Conservation (phyloP, 1,140 invertebrate genomes). For the Nomia melanderi region DNA sequence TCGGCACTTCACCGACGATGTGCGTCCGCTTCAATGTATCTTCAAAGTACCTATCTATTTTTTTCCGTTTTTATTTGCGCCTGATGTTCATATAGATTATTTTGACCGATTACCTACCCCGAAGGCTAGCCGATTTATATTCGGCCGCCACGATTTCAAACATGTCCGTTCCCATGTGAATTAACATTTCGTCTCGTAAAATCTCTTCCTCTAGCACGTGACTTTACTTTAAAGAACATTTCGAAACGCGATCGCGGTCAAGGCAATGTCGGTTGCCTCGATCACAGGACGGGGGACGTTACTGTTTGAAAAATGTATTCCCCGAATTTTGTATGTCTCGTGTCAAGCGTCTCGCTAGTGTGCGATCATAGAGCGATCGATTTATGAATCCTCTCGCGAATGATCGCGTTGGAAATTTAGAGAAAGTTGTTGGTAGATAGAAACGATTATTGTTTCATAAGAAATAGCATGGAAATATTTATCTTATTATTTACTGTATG, state of each 20-base stretch:
- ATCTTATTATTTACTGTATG: no score
- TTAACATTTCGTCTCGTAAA: neutral
- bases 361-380: neutral
- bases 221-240: neutral
- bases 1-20: conserved; percentile 17
- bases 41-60: conserved; percentile 11
- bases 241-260: neutral
- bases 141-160: neutral
- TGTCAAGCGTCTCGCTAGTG: no score
- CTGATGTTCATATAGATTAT: conserved; percentile 8
- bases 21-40: conserved; percentile 5
- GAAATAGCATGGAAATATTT: no score
- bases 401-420: no score
- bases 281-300: neutral
- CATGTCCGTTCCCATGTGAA: neutral
- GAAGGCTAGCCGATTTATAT: conserved; percentile 20
- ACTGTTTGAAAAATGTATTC: neutral
- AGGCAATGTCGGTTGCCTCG: neutral
- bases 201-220: neutral
- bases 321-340: no score
- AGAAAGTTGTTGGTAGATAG: no score
- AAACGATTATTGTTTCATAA: no score
- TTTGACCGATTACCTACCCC: neutral
- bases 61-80: conserved; percentile 2
- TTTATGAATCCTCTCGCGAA: neutral